Percentiles rank a stretch among this genome's conserved stretches.
Conservation (phyloP, 2,113 vertebrate genomes). For the Ahaetulla prasina region DNA sequence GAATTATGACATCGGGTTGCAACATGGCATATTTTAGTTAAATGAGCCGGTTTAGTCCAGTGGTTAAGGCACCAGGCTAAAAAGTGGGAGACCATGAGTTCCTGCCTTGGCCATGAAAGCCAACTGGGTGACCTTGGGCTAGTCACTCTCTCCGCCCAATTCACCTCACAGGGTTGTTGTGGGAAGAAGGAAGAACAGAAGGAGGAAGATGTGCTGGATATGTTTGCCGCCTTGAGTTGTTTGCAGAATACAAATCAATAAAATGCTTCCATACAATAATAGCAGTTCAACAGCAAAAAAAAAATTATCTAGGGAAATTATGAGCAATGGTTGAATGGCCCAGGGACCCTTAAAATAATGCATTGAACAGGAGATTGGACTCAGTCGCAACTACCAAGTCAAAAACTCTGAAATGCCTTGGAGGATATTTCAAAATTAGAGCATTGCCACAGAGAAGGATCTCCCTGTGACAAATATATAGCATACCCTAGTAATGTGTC, state of each 20-base stretch:
- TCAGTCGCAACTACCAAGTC: neutral
- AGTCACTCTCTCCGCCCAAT: neutral
- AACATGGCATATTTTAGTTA: neutral
- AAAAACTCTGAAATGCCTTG: neutral
- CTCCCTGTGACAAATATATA: neutral
- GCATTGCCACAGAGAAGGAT: neutral
- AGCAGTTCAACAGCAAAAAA: neutral
- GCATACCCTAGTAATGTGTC: neutral
- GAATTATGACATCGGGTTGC: neutral
- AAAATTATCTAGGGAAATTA: neutral
- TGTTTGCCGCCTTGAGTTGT: too few relatives aligned
- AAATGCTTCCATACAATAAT: neutral
- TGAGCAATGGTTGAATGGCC: neutral
- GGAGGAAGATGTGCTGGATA: too few relatives aligned
- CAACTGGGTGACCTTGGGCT: neutral
- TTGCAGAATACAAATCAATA: too few relatives aligned
- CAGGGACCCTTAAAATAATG: neutral
- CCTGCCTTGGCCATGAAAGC: neutral
- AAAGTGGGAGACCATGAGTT: neutral
- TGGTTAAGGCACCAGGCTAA: neutral
- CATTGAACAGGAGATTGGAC: neutral
- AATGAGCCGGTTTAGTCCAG: neutral
- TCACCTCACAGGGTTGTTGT: neutral
- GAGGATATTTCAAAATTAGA: neutral
- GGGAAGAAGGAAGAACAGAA: too few relatives aligned